These are phyloP conservation scores for Myotis findleyi DNA, from an alignment of 2,797 vertebrate species.

Conservation along the genomic window DNA sequence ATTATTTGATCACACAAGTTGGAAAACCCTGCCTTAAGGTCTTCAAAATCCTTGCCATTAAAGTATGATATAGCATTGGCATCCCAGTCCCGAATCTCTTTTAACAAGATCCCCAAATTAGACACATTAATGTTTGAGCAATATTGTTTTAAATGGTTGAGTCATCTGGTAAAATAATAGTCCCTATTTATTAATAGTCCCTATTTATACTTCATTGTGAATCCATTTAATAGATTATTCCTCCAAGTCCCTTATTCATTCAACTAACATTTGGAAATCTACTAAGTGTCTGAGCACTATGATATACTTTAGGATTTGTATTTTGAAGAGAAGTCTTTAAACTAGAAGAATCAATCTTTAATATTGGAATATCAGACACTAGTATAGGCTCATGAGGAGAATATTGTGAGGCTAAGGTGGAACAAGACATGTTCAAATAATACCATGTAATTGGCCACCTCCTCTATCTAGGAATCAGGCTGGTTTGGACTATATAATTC, in stretches of 20 bases:
- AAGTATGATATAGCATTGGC: neutral
- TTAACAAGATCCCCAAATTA: neutral
- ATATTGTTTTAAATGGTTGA: neutral
- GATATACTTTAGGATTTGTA: neutral
- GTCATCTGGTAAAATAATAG: neutral
- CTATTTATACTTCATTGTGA: neutral
- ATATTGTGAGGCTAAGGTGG: neutral
- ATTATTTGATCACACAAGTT: neutral
- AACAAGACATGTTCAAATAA: neutral
- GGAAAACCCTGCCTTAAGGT: neutral
- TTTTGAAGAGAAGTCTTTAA: conserved; percentile 12
- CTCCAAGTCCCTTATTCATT: conserved; percentile 28
- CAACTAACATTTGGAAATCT: neutral
- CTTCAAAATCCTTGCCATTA: neutral
- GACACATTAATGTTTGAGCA: neutral
- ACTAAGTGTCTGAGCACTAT: neutral
- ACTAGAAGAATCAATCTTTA: conserved; percentile 27
- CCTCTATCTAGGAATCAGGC: neutral
- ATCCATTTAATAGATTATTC: conserved; percentile 32
- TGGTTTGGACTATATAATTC: neutral
- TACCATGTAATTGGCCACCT: neutral
- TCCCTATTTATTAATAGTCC: neutral
- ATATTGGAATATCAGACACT: neutral
- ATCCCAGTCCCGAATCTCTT: neutral
- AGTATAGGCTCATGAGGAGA: neutral